These are phyloP conservation scores for Dorcus hopei DNA, from an alignment of 2,888 invertebrate genomes.

Conservation along the genomic window DNA sequence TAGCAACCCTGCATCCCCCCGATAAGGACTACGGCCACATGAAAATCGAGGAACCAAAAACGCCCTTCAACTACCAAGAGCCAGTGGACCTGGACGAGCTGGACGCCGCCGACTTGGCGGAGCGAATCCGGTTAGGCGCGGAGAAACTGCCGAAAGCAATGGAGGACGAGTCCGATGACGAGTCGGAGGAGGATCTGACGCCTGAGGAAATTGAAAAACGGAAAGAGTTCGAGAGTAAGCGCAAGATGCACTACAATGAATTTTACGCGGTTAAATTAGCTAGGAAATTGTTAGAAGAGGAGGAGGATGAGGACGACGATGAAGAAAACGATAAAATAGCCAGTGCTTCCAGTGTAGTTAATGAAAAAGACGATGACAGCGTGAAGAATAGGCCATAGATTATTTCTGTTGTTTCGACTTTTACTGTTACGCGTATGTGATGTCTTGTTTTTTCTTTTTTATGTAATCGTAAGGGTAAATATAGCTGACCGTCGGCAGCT, in stretches of 20 bases:
- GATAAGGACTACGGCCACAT: slow-evolving; percentile 99
- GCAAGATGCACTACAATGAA: slow-evolving; percentile 97
- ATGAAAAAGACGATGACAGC: not conserved
- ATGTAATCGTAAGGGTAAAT: too few relatives aligned
- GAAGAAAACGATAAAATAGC: slow-evolving; percentile 21
- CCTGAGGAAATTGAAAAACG: slow-evolving; percentile 61
- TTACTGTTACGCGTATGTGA: not conserved
- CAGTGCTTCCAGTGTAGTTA: not conserved
- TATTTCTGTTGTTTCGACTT: not conserved
- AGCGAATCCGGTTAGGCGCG: slow-evolving; percentile 36
- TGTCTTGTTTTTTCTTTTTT: not conserved
- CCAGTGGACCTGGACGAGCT: slow-evolving; percentile 56
- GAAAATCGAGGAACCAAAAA: slow-evolving; percentile 98
- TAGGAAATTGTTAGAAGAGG: slow-evolving; percentile 84
- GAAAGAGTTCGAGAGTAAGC: slow-evolving; percentile 83
- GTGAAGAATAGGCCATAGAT: not conserved
- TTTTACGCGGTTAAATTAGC: slow-evolving; percentile 92
- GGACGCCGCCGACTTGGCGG: slow-evolving; percentile 72
- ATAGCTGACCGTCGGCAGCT: too few relatives aligned
- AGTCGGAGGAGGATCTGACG: slow-evolving; percentile 48
- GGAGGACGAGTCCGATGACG: slow-evolving; percentile 16
- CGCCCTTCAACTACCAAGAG: slow-evolving; percentile 71
- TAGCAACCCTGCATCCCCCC: slow-evolving; percentile 95
- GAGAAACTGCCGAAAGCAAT: slow-evolving; percentile 51
- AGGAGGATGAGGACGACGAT: slow-evolving; percentile 76